Evolutionary conservation across 2,797 vertebrate species (phyloP), one percentile per base, ranked within the genome.

Genomic region (Hippoglossus hippoglossus): DNA sequence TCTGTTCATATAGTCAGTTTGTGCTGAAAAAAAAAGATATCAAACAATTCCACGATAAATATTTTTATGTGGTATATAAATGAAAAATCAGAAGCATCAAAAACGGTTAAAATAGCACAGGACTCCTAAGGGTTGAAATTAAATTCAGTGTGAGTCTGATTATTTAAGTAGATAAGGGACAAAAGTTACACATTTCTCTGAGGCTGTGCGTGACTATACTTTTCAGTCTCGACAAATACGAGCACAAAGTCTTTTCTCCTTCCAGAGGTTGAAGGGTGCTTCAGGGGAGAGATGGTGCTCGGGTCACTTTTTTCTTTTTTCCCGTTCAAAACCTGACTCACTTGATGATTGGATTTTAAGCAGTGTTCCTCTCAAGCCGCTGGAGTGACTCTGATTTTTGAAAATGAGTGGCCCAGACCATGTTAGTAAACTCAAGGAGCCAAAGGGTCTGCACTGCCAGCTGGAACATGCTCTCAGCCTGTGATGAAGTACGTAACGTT

Each of bases 321-420:
- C 12, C 6, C 44, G 10, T 57, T 75, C 34, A 21, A 58, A 41
- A 41, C 34, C 21, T 25, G 22, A 50, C 26, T 9, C 50, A 18
- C 54, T 64, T 54, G 60, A 56, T 61, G 46, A 39, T 39, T 47
- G 47, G 10, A 47, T 70, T 62, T 56, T 28, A 13, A 51, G 47
- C 18, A 2, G 16, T 21, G 15, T 56, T 55, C 1, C 5, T 39
- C 49, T 71, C 21, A 6, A 59, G 49, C 47, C 15, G 4, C 9
- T 21, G 25, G 11, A 26, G 44, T 8, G 10, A 63, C 52, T 44
- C 8, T 19, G 12, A n/a, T 58, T 50, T 15, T 28, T 7, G 19
- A 10, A 18, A 22, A 11, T 5, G 22, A 49, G n/a, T 28, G n/a
- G 3, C 65, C 36, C 12, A 60, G 34, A 49, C 28, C 24, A 16